A percentile compares a stretch with the other conserved stretches of the same genome.
These are phyloP conservation scores for Muscidifurax raptorellus DNA, from an alignment of 1,140 invertebrate species.

Conservation along the genomic window DNA sequence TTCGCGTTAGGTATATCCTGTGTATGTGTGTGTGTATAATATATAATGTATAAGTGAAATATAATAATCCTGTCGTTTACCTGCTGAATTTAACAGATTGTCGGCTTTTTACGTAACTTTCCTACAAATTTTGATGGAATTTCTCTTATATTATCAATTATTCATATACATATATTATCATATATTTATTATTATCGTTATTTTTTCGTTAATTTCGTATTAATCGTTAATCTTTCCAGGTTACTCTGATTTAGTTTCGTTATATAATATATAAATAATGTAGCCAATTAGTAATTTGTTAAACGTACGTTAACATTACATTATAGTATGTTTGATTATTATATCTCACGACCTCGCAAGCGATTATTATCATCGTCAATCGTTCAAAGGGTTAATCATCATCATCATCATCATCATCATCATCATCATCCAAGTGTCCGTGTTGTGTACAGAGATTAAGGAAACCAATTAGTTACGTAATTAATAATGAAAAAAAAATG, in stretches of 20 bases:
- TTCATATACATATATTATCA: not conserved
- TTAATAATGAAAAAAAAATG: conserved; percentile 12
- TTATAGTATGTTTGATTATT: conserved; percentile 16
- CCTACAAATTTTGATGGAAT: not conserved
- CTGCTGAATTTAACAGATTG: not conserved
- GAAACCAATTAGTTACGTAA: conserved; percentile 4
- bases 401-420: not conserved
- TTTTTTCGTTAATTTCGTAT: not conserved
- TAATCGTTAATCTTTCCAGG: not conserved
- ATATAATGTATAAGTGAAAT: not conserved
- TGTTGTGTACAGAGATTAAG: not conserved
- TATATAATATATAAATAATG: too few relatives aligned
- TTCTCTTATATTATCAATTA: not conserved
- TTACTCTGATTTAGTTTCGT: not conserved
- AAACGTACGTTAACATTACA: not conserved
- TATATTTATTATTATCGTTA: not conserved
- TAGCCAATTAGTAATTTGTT: conserved; percentile 17
- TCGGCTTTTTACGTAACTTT: not conserved
- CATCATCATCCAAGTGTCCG: not conserved
- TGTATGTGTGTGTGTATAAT: not conserved
- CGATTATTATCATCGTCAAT: conserved; percentile 17
- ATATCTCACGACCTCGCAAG: not conserved
- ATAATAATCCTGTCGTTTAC: not conserved
- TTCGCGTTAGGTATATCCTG: conserved; percentile 14
- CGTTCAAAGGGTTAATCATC: conserved; percentile 23